phyloP scores from a whole-genome alignment of 1,140 invertebrate species.

The Drosophila pachea region DNA sequence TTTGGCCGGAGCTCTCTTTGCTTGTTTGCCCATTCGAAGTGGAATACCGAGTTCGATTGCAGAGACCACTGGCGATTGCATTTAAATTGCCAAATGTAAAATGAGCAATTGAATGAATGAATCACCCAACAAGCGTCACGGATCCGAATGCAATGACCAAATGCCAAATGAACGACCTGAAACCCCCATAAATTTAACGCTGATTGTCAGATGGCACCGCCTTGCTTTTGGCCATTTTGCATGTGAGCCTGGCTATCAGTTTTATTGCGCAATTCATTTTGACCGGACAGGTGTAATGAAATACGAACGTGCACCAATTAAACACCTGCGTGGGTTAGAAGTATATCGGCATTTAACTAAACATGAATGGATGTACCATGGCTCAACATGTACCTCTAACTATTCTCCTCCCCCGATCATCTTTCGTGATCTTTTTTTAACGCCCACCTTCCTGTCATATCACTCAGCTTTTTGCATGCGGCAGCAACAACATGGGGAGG shows the following conservation, averaged over 20 bases:
- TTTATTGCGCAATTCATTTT: slow-evolving; percentile 10
- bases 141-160: slow-evolving; percentile 51
- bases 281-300: neutral
- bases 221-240: slow-evolving; percentile 2
- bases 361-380: too few species aligned
- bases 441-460: too few species aligned
- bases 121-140: slow-evolving; percentile 39
- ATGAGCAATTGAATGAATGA: slow-evolving; percentile 45
- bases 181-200: slow-evolving; percentile 53
- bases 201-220: slow-evolving; percentile 41
- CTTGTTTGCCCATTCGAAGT: slow-evolving; percentile 20
- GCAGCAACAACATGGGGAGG: slow-evolving; percentile 1
- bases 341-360: too few species aligned
- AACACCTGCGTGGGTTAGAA: too few species aligned
- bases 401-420: too few species aligned
- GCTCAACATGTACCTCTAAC: too few species aligned
- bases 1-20: slow-evolving; percentile 32
- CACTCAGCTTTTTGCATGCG: too few species aligned
- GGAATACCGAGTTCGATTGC: slow-evolving; percentile 40
- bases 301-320: neutral
- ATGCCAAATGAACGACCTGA: slow-evolving; percentile 55
- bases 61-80: slow-evolving; percentile 41
- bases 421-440: too few species aligned
- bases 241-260: neutral
- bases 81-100: slow-evolving; percentile 49